Evolutionary conservation across 2,888 invertebrate species (phyloP), one percentile per base, ranked within the genome.

Genomic region (Autographa gamma): DNA sequence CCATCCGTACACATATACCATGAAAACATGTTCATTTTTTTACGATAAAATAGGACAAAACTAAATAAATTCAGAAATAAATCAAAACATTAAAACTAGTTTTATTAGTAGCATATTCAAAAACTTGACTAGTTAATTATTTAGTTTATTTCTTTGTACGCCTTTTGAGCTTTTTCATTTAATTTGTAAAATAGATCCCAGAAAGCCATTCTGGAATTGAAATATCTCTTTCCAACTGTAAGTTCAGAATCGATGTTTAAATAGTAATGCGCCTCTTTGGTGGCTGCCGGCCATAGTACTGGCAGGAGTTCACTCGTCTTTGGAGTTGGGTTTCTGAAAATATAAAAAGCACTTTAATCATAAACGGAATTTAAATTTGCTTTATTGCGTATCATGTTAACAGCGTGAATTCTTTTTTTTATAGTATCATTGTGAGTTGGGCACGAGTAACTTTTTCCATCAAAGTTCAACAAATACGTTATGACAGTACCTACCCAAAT

Each of bases 111-210:
- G 11, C 38, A 11, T 2, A 9, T 11, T 38, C 16, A 14, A 3
- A 48, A n/a, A n/a, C 1, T n/a, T n/a, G 48, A n/a, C 16, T n/a
- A 4, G 5, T 32, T 2, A 14, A 25, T 31, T 56, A 14, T 1
- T n/a, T 25, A n/a, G 19, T n/a, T n/a, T n/a, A 60, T 77, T 6
- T 63, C 32, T 8, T 64, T 32, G 34, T 77, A 87, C 41, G 81
- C 78, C 11, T 77, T 66, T 74, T 84, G 80, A 4, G 67, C 65
- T 7, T 79, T 70, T 73, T 71, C 71, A 60, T 86, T 85, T 0
- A 85, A 60, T 76, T 79, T 85, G 43, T 86, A 89, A 75, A 89
- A 88, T 16, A 89, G 65, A 64, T 89, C 83, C 89, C 89, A 89
- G 69, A 89, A 85, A 25, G 89, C 80, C 76, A 89, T 86, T 68